These are phyloP conservation scores for Sinocyclocheilus maitianheensis DNA, from an alignment of 2,113 vertebrate species.

Conservation along the genomic window DNA sequence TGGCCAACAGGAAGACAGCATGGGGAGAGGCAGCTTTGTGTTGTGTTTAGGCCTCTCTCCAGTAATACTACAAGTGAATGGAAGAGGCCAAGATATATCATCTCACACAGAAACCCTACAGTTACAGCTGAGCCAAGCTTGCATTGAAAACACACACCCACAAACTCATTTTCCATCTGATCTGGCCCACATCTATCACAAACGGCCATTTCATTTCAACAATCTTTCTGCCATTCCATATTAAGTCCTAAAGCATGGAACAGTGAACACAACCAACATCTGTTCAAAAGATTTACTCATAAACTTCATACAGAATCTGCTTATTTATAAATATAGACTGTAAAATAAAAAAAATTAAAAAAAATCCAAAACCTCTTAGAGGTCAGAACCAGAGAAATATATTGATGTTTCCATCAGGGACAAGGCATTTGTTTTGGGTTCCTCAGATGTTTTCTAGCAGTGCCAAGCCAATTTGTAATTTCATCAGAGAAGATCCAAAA, in stretches of 20 bases:
- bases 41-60: background rate
- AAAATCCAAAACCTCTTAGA: slow-evolving; percentile 11
- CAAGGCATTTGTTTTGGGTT: slow-evolving; percentile 47
- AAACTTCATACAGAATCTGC: background rate
- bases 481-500: slow-evolving; percentile 51
- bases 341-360: background rate
- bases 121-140: slow-evolving; percentile 38
- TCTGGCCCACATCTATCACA: slow-evolving; percentile 44
- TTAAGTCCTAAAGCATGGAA: background rate
- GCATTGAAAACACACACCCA: slow-evolving; percentile 33
- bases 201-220: background rate
- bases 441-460: slow-evolving; percentile 18
- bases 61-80: slow-evolving; percentile 13
- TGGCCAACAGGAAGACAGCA: slow-evolving; percentile 42
- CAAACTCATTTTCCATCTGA: slow-evolving; percentile 35
- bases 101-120: slow-evolving; percentile 22
- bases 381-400: background rate
- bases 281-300: background rate
- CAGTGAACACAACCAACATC: background rate
- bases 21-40: background rate
- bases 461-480: slow-evolving; percentile 60
- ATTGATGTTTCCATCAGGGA: slow-evolving; percentile 7
- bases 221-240: slow-evolving; percentile 7
- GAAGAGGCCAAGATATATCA: background rate
- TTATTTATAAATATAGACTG: background rate